Evolutionary conservation across 2,113 vertebrate species (phyloP).

Genomic region (Anguilla japonica): DNA sequence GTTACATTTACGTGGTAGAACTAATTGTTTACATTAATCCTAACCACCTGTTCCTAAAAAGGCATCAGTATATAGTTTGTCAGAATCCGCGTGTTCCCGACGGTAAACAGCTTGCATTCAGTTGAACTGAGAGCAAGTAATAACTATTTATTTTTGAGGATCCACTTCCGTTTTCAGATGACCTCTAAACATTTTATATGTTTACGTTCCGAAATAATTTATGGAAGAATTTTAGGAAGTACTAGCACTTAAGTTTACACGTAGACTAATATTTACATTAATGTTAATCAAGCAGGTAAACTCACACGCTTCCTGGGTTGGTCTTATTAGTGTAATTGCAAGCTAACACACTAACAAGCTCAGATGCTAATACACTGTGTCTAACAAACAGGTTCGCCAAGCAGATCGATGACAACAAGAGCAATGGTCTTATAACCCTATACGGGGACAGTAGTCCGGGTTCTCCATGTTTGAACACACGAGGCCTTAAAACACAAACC

Average conservation of each 20-base stretch:
- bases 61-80: slow-evolving; percentile 41
- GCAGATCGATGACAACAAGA: too few relatives aligned
- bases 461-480: neutral
- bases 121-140: slow-evolving; percentile 2
- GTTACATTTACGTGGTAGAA: slow-evolving; percentile 42
- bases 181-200: neutral
- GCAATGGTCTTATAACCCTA: too few relatives aligned
- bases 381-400: too few relatives aligned
- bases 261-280: too few relatives aligned
- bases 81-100: slow-evolving; percentile 47
- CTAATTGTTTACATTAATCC: slow-evolving; percentile 49
- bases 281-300: too few relatives aligned
- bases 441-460: neutral
- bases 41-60: slow-evolving; percentile 45
- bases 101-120: slow-evolving; percentile 25
- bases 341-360: too few relatives aligned
- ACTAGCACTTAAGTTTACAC: too few relatives aligned
- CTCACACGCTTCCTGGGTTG: too few relatives aligned
- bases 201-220: neutral
- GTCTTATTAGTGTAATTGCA: too few relatives aligned
- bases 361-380: too few relatives aligned
- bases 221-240: neutral
- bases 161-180: neutral
- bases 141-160: neutral
- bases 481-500: neutral